Base-by-base conservation (phyloP, 2,113 vertebrate genomes). In the Mus spicilegus region DNA sequence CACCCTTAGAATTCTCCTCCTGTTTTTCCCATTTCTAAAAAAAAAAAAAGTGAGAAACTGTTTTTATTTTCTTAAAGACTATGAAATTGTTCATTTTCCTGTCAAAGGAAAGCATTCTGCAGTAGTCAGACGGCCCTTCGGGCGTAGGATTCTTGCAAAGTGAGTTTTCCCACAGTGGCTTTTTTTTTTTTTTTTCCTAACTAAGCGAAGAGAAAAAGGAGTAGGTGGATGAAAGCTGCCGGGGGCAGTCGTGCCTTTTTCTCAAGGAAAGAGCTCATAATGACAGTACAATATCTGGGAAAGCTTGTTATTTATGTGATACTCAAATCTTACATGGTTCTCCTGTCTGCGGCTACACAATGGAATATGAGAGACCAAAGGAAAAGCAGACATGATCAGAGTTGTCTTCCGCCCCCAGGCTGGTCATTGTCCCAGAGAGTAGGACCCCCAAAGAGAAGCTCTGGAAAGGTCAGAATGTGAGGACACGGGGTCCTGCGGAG, bases 41-140 rank as follows among this genome's bases (percentile, higher is more conserved):
- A 95, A 42, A 95, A 42, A 91, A 81, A 92, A 78, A 65, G n/a
- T n/a, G 28, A 87, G 54, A 42, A 91, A 94, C 33, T 91, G 24
- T 24, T 97, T 92, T 95, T 33, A 91, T 87, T 91, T 88, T 87
- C 54, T 87, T 81, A 33, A 67, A 93, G 82, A 86, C 63, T 61
- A 89, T 61, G 10, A 87, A 89, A 88, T 28, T 96, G 86, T 86
- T 95, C 89, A 90, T 95, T 95, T 95, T 93, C 87, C 94, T 91
- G 61, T 89, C 82, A 88, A 16, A 91, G 58, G 91, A 96, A 96
- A 90, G 69, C 36, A 8, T 49, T 39, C 30, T 84, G 30, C 11
- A 22, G 92, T 92, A 86, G 65, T 70, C 94, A 95, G 89, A 95
- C 76, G 51, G 84, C 33, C 84, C 95, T 96, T 85, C 58, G 56